These are phyloP conservation scores for Bombus impatiens DNA, from an alignment of 1,140 invertebrate species.

Conservation along the genomic window DNA sequence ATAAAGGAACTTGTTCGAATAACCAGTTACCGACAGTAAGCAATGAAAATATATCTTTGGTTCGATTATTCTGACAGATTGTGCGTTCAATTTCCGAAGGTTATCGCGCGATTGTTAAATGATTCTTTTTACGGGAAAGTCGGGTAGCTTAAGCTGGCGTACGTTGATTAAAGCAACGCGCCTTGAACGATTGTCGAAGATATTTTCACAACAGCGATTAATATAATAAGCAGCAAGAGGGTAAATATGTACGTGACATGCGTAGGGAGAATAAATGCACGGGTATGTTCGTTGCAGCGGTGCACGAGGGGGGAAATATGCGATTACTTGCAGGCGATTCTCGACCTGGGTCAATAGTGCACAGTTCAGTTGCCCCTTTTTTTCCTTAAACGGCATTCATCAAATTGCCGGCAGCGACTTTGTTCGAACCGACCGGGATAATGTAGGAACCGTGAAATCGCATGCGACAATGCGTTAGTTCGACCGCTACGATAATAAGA, in stretches of 20 bases:
- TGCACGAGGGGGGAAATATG: constrained; percentile 44
- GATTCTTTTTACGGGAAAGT: too few relatives aligned
- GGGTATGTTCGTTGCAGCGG: constrained; percentile 2
- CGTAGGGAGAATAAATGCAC: constrained; percentile 26
- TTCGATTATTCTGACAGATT: too few relatives aligned
- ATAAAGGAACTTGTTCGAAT: too few relatives aligned
- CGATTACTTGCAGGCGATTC: constrained; percentile 70
- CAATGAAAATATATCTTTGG: too few relatives aligned
- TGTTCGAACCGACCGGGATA: not conserved
- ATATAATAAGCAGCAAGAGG: not conserved
- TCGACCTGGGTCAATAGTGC: constrained; percentile 67
- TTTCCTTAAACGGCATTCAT: constrained; percentile 25
- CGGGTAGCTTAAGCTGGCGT: too few relatives aligned
- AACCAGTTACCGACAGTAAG: too few relatives aligned
- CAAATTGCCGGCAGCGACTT: constrained; percentile 13
- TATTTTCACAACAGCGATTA: not conserved
- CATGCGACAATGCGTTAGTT: too few relatives aligned
- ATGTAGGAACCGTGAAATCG: too few relatives aligned
- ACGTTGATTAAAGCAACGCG: not conserved
- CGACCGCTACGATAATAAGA: too few relatives aligned
- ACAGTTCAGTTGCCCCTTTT: constrained; percentile 45
- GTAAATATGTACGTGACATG: constrained; percentile 1
- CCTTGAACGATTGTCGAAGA: not conserved
- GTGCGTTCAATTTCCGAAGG: too few relatives aligned
- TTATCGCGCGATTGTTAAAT: too few relatives aligned